Percentiles rank a stretch among this genome's conserved stretches.
phyloP scores from a whole-genome alignment of 2,888 invertebrate species.

The Cloeon dipterum region DNA sequence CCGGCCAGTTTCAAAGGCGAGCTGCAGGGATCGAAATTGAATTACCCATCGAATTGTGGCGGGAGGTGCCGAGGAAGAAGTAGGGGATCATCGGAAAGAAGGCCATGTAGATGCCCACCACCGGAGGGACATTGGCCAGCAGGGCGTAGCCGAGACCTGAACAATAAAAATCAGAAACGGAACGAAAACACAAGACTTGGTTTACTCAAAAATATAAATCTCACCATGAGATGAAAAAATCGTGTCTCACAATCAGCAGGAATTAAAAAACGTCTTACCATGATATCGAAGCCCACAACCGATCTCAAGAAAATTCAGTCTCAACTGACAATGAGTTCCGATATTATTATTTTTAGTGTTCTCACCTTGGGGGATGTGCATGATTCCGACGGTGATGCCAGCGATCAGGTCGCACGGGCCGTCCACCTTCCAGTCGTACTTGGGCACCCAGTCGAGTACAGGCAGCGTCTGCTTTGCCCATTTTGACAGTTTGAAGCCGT shows the following conservation, averaged over 20 bases:
- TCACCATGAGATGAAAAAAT: too few species aligned
- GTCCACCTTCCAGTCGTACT: conserved; percentile 34
- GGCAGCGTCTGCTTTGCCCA: conserved; percentile 20
- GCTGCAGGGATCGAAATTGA: too few species aligned
- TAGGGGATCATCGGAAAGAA: conserved; percentile 37
- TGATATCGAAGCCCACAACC: too few species aligned
- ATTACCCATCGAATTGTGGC: conserved; percentile 43
- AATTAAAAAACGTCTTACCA: too few species aligned
- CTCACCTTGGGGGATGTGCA: conserved; percentile 74
- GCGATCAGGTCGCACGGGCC: conserved; percentile 53
- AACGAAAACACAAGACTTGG: too few species aligned
- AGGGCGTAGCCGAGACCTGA: conserved; percentile 11
- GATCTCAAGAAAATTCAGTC: too few species aligned
- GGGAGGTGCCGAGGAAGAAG: conserved; percentile 37
- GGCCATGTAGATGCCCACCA: conserved; percentile 31
- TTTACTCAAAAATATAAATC: neutral
- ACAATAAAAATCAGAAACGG: too few species aligned
- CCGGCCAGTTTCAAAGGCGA: too few species aligned
- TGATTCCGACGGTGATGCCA: conserved; percentile 68
- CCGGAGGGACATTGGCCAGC: conserved; percentile 15
- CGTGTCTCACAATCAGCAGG: too few species aligned
- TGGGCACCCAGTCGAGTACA: conserved; percentile 36
- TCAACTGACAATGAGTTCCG: too few species aligned
- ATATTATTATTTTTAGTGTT: too few species aligned
- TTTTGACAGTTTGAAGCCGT: neutral